A percentile compares a stretch with the other conserved stretches of the same genome.
Conservation (phyloP, 2,888 invertebrate genomes). For the Zygothrica quintamaculata region DNA sequence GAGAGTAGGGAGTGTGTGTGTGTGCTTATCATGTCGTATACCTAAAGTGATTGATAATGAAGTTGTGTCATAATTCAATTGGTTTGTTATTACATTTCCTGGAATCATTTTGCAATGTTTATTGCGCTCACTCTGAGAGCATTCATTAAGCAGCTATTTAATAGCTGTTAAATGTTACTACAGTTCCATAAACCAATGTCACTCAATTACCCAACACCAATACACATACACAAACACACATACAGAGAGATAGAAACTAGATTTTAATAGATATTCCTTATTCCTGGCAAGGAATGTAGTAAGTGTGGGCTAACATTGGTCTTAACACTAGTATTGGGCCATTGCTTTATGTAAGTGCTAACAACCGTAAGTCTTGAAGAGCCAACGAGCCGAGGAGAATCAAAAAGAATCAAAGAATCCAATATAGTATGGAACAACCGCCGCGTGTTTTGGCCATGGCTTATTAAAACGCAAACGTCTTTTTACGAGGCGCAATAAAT, state of each 20-base stretch:
- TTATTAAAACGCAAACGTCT: conserved; percentile 80
- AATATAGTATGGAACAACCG: conserved; percentile 55
- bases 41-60: conserved; percentile 9
- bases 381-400: conserved; percentile 1
- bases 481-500: conserved; percentile 78
- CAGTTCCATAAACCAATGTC: conserved; percentile 53
- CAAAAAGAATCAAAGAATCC: conserved; percentile 27
- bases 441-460: conserved; percentile 74
- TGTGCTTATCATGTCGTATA: background rate
- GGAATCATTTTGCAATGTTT: conserved; percentile 24
- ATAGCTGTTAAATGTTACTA: conserved; percentile 27
- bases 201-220: conserved; percentile 63
- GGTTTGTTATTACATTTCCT: conserved; percentile 4
- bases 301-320: conserved; percentile 22
- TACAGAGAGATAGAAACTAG: conserved; percentile 29
- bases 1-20: no score
- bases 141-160: conserved; percentile 25
- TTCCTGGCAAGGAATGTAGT: conserved; percentile 52
- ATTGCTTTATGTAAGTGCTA: no score
- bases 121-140: conserved; percentile 3
- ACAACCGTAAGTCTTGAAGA: conserved; percentile 51
- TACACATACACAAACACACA: conserved; percentile 8
- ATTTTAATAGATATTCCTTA: conserved; percentile 52
- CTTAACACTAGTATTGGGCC: conserved; percentile 18
- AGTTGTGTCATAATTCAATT: conserved; percentile 31